These are phyloP conservation scores for Coleophora deauratella DNA, from an alignment of 2,888 invertebrate genomes.

Conservation along the genomic window DNA sequence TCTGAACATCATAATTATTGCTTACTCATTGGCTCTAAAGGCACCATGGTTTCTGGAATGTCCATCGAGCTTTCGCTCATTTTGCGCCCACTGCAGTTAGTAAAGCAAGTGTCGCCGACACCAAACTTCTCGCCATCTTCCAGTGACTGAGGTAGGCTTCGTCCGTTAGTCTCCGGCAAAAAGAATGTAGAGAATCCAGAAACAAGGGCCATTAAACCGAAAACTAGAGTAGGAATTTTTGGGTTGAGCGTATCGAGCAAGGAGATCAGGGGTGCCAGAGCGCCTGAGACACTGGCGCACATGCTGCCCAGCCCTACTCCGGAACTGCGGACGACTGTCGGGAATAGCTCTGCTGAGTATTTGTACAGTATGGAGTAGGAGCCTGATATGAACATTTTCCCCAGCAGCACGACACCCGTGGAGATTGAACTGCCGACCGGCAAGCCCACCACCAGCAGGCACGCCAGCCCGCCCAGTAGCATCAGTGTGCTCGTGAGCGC, in stretches of 20 bases:
- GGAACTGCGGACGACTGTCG: conserved; percentile 88
- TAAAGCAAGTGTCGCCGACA: conserved; percentile 86
- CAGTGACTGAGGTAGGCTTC: conserved; percentile 86
- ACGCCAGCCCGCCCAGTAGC: conserved; percentile 85
- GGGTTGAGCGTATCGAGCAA: conserved; percentile 85
- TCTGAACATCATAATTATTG: conserved; percentile 24
- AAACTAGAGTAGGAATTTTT: conserved; percentile 83
- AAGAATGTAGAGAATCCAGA: conserved; percentile 84
- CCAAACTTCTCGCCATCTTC: conserved; percentile 91
- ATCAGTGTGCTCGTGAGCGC: conserved; percentile 84
- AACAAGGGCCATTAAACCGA: conserved; percentile 81
- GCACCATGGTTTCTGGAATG: conserved; percentile 61
- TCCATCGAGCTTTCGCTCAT: conserved; percentile 51
- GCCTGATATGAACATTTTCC: conserved; percentile 88
- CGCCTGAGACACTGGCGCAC: conserved; percentile 88
- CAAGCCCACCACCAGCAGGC: conserved; percentile 81
- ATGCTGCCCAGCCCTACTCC: conserved; percentile 89
- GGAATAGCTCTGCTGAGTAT: conserved; percentile 90
- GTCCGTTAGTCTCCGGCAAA: conserved; percentile 86
- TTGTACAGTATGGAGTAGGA: conserved; percentile 91
- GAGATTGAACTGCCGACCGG: conserved; percentile 76
- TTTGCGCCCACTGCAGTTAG: conserved; percentile 71
- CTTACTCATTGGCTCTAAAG: conserved; percentile 48
- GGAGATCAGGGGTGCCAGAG: conserved; percentile 84
- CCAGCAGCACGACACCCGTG: conserved; percentile 81